Evolutionary conservation across 2,113 vertebrate genomes (phyloP), one percentile per base, ranked within the genome.

Genomic region (Panurus biarmicus): DNA sequence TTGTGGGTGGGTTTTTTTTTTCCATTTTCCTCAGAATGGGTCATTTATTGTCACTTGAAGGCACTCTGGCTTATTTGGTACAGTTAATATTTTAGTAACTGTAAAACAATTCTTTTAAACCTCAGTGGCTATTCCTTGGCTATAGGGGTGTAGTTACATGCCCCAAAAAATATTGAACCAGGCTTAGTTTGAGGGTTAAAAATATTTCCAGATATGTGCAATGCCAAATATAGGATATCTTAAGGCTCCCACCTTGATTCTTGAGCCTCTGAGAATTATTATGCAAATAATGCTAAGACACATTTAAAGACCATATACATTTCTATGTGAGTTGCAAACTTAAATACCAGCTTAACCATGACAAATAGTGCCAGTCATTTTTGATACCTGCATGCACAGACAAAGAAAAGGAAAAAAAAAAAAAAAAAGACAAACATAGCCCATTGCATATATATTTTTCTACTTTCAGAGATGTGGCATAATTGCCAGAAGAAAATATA

Each of bases 351-450:
- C 25, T 62, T 47, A 23, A 35, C 42, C 11, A 51, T 2, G 9
- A 57, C 12, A 78, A 82, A 35, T 14, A 28, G 5, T 28, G 33
- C 5, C 31, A 50, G 22, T 36, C 9, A 35, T 88, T 90, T 91
- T 62, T 77, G n/a, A 50, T 33, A n/a, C 10, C 4, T 74, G 15
- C 16, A 44, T 13, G 40, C 11, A 48, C 3, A 58, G 4, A 57
- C 11, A 17, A 31, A 56, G 54, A 58, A n/a, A 13, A 2, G 1
- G 4, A 26, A 26, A 58, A 14, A 14, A 24, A 51, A 42, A 8
- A 47, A 3, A 44, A 44, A 6, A 35, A 45, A 25, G 1, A 31
- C 4, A 31, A 76, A 33, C 9, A 26, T 28, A 4, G 0, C 18
- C 7, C 12, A 2, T 42, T 72, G 29, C 14, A 45, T 28, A 36